These are phyloP conservation scores for Mystacornis crossleyi DNA, from an alignment of 2,113 vertebrate species.

Conservation along the genomic window DNA sequence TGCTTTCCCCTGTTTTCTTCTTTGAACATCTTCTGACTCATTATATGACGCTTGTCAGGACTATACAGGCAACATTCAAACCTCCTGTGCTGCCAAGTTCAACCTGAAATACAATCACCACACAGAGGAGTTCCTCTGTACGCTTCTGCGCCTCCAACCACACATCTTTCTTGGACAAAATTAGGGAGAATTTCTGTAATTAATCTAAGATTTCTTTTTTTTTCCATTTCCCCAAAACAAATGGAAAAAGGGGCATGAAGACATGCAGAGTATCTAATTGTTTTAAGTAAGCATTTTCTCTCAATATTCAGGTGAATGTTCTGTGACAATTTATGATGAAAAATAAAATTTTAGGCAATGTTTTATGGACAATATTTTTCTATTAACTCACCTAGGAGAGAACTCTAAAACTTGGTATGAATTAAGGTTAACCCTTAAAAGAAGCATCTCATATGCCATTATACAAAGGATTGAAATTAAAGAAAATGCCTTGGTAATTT, in stretches of 20 bases:
- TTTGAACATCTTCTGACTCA: neutral
- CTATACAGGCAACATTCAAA: neutral
- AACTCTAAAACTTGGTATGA: neutral
- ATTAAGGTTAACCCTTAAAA: neutral
- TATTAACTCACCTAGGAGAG: neutral
- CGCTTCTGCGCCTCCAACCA: neutral
- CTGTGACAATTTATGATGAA: neutral
- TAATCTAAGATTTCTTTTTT: neutral
- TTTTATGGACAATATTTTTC: neutral
- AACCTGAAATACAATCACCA: neutral
- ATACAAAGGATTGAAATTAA: neutral
- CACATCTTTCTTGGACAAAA: neutral
- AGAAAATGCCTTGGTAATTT: neutral
- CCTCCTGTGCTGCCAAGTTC: neutral
- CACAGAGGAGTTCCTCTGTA: neutral
- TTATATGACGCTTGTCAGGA: neutral
- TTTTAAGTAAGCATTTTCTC: neutral
- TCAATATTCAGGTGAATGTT: neutral
- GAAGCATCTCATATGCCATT: neutral
- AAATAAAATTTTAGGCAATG: neutral
- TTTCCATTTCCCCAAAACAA: neutral
- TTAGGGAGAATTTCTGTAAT: neutral
- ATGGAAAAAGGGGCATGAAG: neutral
- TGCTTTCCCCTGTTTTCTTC: no score
- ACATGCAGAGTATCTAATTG: neutral